Conservation (phyloP, 2,113 vertebrate genomes). For the Toxotes jaculatrix region DNA sequence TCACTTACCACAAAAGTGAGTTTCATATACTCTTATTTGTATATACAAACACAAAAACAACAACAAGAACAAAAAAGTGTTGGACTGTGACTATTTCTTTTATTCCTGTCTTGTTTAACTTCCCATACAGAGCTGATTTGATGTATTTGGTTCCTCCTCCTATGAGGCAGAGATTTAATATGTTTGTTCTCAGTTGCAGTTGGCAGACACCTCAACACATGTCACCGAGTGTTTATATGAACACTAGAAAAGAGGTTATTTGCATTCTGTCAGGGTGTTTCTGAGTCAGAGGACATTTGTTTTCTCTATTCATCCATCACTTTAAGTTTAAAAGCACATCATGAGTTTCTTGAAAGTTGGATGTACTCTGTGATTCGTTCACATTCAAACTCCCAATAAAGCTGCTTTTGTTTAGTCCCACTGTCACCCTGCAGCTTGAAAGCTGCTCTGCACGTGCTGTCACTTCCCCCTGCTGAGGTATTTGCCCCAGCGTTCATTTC, state of each 20-base stretch:
- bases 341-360: not conserved
- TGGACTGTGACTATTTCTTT: constrained; percentile 4
- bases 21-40: not conserved
- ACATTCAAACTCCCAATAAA: constrained; percentile 13
- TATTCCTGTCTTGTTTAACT: constrained; percentile 23
- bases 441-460: constrained; percentile 12
- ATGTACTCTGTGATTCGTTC: not conserved
- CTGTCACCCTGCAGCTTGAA: not conserved
- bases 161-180: constrained; percentile 39
- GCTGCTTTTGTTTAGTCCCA: constrained; percentile 2
- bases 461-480: constrained; percentile 20
- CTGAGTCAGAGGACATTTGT: constrained; percentile 23
- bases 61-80: not conserved
- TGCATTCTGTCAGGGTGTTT: constrained; percentile 24
- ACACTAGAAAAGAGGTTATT: constrained; percentile 19
- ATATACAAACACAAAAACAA: not conserved
- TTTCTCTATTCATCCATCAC: not conserved
- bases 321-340: constrained; percentile 1
- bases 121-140: constrained; percentile 17
- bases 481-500: constrained; percentile 33
- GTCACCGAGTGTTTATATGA: constrained; percentile 23
- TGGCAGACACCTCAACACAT: constrained; percentile 16
- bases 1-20: not conserved
- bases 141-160: constrained; percentile 10
- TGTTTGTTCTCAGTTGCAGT: constrained; percentile 46